Conservation (phyloP, 2,797 vertebrate species). For the Petrocephalus schoutedeni region DNA sequence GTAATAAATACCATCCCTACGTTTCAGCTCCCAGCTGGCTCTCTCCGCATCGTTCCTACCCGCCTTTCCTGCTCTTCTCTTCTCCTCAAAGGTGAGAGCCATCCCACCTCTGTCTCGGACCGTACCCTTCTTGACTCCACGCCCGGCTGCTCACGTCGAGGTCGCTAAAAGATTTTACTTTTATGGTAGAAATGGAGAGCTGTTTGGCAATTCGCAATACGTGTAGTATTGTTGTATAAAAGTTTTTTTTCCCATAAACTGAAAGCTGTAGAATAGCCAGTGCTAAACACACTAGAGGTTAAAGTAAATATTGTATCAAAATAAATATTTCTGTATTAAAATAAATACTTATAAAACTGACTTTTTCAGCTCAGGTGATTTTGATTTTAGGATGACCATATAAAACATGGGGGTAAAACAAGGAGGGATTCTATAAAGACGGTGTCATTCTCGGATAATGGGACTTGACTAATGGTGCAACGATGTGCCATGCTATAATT, state of each 20-base stretch:
- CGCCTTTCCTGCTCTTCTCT: background rate
- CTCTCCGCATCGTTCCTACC: background rate
- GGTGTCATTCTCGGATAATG: background rate
- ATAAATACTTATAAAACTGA: background rate
- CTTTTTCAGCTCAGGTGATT: background rate
- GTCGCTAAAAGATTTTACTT: background rate
- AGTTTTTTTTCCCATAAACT: background rate
- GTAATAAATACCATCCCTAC: conserved; percentile 69
- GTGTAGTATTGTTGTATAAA: background rate
- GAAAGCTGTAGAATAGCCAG: background rate
- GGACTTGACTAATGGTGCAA: conserved; percentile 44
- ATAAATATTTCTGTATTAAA: background rate
- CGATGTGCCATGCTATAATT: conserved; percentile 50
- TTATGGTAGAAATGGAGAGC: background rate
- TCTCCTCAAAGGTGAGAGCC: conserved; percentile 43
- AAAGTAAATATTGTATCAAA: background rate
- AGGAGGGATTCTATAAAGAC: background rate
- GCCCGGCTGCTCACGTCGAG: background rate
- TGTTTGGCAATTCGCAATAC: background rate
- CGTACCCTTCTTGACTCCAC: no score
- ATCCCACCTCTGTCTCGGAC: background rate
- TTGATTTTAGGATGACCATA: background rate
- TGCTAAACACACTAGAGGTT: background rate
- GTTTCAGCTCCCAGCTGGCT: conserved; percentile 2
- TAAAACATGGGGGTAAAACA: background rate